phyloP scores from a whole-genome alignment of 2,888 invertebrate genomes.

The Colostygia pectinataria region DNA sequence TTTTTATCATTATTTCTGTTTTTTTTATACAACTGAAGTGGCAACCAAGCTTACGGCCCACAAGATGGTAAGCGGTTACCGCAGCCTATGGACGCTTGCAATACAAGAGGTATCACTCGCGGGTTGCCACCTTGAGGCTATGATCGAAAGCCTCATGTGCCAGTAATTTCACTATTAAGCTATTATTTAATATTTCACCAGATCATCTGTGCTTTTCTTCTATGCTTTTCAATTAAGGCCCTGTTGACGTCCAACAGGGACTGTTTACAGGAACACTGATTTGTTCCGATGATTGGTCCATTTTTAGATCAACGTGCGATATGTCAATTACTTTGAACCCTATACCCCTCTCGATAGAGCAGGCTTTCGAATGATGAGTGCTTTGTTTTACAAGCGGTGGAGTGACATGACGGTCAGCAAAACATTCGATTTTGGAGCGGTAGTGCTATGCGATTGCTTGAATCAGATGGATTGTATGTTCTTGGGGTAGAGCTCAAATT shows the following conservation, averaged over 20 bases:
- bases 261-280: conserved; percentile 39
- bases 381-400: conserved; percentile 7
- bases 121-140: too few species aligned
- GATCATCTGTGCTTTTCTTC: conserved; percentile 19
- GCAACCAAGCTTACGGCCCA: too few species aligned
- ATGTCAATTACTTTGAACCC: neutral
- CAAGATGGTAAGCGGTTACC: too few species aligned
- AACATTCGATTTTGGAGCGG: conserved; percentile 9
- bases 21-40: too few species aligned
- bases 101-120: too few species aligned
- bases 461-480: neutral
- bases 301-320: conserved; percentile 20
- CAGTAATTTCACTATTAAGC: too few species aligned
- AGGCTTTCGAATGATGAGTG: neutral
- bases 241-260: conserved; percentile 38
- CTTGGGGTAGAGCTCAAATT: conserved; percentile 9
- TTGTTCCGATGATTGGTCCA: conserved; percentile 39
- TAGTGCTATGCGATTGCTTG: neutral
- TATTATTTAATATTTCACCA: too few species aligned
- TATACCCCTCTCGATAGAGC: neutral
- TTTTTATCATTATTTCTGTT: too few species aligned
- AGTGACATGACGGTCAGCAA: neutral
- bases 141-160: too few species aligned
- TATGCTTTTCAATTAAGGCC: conserved; percentile 47
- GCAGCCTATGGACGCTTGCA: too few species aligned